Percentiles rank a stretch among this genome's conserved stretches.
phyloP scores from a whole-genome alignment of 2,113 vertebrate species.

The Pogona vitticeps region DNA sequence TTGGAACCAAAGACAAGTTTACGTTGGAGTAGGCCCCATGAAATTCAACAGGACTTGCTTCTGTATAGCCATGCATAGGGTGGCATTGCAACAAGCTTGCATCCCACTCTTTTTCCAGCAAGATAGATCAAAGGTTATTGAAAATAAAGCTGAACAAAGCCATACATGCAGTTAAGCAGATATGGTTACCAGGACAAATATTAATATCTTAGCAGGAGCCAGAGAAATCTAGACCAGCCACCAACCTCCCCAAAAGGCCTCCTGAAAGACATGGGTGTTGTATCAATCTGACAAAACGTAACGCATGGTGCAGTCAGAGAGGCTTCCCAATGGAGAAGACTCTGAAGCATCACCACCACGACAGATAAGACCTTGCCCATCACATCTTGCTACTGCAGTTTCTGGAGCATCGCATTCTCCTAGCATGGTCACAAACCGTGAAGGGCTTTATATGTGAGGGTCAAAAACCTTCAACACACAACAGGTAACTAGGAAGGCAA shows the following conservation, averaged over 20 bases:
- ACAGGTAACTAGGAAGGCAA: neutral
- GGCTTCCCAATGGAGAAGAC: neutral
- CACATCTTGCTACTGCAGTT: neutral
- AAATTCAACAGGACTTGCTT: neutral
- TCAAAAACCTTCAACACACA: too few species aligned
- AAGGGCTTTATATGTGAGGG: neutral
- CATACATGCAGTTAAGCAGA: neutral
- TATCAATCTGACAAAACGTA: neutral
- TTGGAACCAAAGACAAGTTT: neutral
- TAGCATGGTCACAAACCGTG: neutral
- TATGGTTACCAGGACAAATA: neutral
- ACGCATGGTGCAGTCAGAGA: neutral
- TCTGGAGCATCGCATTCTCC: neutral
- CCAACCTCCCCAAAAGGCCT: neutral
- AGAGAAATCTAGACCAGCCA: neutral
- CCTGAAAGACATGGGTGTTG: neutral
- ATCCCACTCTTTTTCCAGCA: neutral
- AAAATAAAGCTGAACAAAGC: neutral
- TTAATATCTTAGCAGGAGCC: neutral
- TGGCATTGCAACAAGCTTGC: neutral
- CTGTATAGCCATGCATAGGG: neutral
- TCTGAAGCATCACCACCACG: neutral
- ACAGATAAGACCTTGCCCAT: neutral
- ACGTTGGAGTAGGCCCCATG: neutral
- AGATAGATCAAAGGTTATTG: neutral